Evolutionary conservation across 1,140 invertebrate species (phyloP), one percentile per base, ranked within the genome.

Genomic region (Pachypsylla venusta): DNA sequence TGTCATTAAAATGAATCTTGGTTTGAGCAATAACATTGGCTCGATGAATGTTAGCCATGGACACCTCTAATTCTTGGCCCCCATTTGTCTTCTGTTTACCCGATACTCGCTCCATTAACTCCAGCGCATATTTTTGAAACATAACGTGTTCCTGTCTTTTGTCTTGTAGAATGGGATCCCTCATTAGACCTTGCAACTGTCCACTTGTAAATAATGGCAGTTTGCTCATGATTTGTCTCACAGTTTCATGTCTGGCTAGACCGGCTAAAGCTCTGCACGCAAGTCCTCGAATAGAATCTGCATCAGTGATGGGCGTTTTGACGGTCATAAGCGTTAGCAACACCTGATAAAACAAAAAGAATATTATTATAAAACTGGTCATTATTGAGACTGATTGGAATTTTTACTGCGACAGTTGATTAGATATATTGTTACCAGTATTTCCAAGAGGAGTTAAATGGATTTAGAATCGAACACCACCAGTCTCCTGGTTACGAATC

Each of bases 21-120:
- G 94, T 98, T 73, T 97, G 90, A 0, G 93, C 92, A 5, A 98
- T 91, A 59, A 98, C 87, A 73, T 93, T 91, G 1, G 92, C 90
- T 66, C 81, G 78, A 67, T 90, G 87, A 70, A 93, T 87, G 68
- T 89, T 91, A 2, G 81, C 81, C 19, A 92, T 74, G 1, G 88
- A 90, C 20, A 85, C 82, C 72, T 92, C 87, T 62, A 91, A 78
- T 67, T 87, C 85, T 53, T 80, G 77, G 2, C 83, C 84, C n/a
- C 42, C 42, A 60, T 80, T 78, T 12, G 87, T 81, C 69, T 93
- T 93, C 2, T 83, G 82, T 75, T 93, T 93, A 2, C 94, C 93
- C 20, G 90, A 92, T 1, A 98, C 87, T 2, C 84, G 75, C 71
- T 95, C 91, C 58, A 98, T 78, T 14, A 99, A 74, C 66, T 94